A percentile compares a stretch with the other conserved stretches of the same genome.
Evolutionary conservation across 2,797 vertebrate genomes (phyloP).

Genomic region (Prunella strophiata): DNA sequence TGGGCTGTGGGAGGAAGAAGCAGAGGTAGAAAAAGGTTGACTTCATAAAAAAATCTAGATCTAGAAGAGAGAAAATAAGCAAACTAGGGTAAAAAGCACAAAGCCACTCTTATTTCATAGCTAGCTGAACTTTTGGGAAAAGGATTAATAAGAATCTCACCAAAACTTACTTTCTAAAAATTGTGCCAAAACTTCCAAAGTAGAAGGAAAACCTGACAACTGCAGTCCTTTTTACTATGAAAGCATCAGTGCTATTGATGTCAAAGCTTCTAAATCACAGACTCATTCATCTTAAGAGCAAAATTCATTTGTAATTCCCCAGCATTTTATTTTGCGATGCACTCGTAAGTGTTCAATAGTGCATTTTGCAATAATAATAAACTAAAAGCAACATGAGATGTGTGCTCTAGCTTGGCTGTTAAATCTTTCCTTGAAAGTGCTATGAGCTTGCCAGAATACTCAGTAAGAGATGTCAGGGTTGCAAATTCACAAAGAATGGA

Average conservation of each 20-base stretch:
- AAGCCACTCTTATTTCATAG: not conserved
- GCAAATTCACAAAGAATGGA: slow-evolving; percentile 46
- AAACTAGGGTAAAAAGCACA: not conserved
- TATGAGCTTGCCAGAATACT: slow-evolving; percentile 67
- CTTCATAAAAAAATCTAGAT: not conserved
- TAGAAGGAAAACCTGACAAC: not conserved
- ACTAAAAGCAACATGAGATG: slow-evolving; percentile 62
- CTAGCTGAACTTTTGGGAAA: not conserved
- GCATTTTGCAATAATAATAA: slow-evolving; percentile 68
- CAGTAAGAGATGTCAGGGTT: slow-evolving; percentile 47
- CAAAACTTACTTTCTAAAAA: not conserved
- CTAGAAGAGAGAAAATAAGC: not conserved
- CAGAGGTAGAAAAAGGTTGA: not conserved
- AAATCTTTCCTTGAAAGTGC: slow-evolving; percentile 64
- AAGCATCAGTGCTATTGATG: not conserved
- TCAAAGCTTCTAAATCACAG: slow-evolving; percentile 3
- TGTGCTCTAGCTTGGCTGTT: slow-evolving; percentile 60
- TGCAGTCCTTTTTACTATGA: not conserved
- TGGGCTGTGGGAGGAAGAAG: not conserved
- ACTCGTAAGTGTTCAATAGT: slow-evolving; percentile 23
- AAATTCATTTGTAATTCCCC: not conserved
- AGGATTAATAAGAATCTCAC: not conserved
- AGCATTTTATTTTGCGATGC: slow-evolving; percentile 25
- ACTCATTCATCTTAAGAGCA: slow-evolving; percentile 2
- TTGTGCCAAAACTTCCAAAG: not conserved